Evolutionary conservation across 2,113 vertebrate species (phyloP), one percentile per base, ranked within the genome.

Genomic region (Osmerus mordax): DNA sequence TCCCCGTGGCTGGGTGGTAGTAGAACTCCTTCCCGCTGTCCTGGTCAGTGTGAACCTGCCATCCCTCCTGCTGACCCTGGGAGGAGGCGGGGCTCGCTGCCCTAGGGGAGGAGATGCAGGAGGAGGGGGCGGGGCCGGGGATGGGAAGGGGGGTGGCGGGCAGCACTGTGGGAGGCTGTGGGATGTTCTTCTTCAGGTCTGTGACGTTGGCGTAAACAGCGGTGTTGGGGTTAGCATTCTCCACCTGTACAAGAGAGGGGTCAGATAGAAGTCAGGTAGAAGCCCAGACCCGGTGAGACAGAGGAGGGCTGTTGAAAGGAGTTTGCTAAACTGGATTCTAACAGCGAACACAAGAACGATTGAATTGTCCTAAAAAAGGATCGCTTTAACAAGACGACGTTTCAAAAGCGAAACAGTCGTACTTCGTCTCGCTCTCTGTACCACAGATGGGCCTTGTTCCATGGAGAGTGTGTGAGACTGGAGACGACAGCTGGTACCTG

Each of bases 131-230:
- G 41, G 68, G 64, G 9, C 3, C 0, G 53, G 0, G 80, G 16
- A 72, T 74, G 0, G 70, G 72, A 25, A 0, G 47, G 3, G 73
- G 76, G 18, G 21, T 32, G 69, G 13, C 0, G 29, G 70, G 63
- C 0, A 0, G 77, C 11, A 0, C 76, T 5, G 67, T 60, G 0
- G 59, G 75, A 15, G 0, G 54, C 3, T 0, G 73, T 53, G 61
- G 79, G 72, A 19, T 23, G 70, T 21, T 73, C 59, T 66, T 90
- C 82, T 81, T 90, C 68, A 93, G 83, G 71, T 91, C 85, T 53
- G 90, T 84, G 28, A 97, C 4, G 70, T 95, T 97, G 52, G 89
- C 92, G 18, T 95, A 97, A 81, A 96, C 86, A 0, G 93, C 71
- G 0, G 73, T 74, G 69, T 28, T 69, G 28, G 83, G 81, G 65